Base-by-base conservation (phyloP, 2,797 vertebrate genomes). In the Cottoperca gobio region DNA sequence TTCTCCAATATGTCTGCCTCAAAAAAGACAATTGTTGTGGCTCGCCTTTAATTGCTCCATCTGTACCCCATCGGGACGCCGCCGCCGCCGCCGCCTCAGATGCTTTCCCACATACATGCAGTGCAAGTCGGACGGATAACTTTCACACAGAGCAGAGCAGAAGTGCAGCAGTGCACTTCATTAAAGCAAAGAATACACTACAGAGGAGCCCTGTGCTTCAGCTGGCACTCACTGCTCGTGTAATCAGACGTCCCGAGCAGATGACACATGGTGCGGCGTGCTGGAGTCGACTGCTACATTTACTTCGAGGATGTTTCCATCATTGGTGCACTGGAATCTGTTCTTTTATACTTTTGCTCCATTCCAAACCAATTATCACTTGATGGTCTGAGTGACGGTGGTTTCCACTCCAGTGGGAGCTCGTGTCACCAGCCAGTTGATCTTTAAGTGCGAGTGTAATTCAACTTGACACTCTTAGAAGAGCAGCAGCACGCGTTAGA, bases 351-450 rank as follows among this genome's bases (percentile, higher is more conserved):
- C 84, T 75, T 90, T 86, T 74, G 65, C 76, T 89, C 78, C 87
- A 90, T 93, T 95, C 91, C 82, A 87, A 93, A 89, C 86, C 91
- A 91, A 95, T 94, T 94, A 92, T 84, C 86, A 91, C 90, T 94
- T 95, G 94, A 95, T 95, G 94, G 94, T 95, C 93, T 94, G 88
- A 67, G 43, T 90, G 92, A 91, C 90, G 83, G 85, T 77, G 76
- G 81, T 90, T 92, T 93, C 85, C 86, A 81, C 83, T 86, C 67
- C 86, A 91, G 86, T 89, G 86, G 87, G 82, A 83, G 85, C 83
- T 88, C 78, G 88, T 42, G 52, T 74, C 54, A 40, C 81, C 78
- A 86, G 69, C 42, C 63, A 74, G 68, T 80, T 86, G 58, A 82
- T 73, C 78, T 84, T 78, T 50, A 67, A 85, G 61, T 64, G 37